phyloP scores from a whole-genome alignment of 2,113 vertebrate species.

The Phrynocephalus versicolor region DNA sequence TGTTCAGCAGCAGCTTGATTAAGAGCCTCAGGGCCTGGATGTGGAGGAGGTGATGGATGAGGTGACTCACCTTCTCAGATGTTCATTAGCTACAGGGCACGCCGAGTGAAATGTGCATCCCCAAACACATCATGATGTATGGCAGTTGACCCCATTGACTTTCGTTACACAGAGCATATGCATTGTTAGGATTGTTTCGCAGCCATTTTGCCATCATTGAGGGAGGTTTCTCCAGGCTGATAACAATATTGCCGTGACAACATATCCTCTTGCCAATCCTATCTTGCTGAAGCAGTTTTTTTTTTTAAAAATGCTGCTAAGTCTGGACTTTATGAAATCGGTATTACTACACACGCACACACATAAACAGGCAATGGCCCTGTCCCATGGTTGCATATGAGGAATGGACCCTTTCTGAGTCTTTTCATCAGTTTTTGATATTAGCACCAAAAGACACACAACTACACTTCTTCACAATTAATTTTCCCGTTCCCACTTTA shows the following conservation, averaged over 20 bases:
- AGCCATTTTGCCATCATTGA: constrained; percentile 6
- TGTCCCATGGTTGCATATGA: no score
- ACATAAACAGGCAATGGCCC: no score
- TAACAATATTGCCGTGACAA: background rate
- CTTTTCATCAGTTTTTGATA: no score
- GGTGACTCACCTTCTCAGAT: constrained; percentile 39
- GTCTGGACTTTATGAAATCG: background rate
- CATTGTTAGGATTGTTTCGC: background rate
- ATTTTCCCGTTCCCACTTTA: background rate
- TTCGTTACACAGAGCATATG: background rate
- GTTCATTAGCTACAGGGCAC: constrained; percentile 39
- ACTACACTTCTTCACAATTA: background rate
- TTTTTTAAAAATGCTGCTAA: background rate
- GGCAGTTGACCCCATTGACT: background rate
- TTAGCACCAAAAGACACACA: no score
- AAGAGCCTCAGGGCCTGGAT: constrained; percentile 42
- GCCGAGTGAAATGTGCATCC: background rate
- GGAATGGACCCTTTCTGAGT: no score
- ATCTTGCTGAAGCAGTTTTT: background rate
- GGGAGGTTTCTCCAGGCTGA: constrained; percentile 16
- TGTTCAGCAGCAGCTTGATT: constrained; percentile 27
- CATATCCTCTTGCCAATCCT: background rate
- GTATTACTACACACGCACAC: background rate
- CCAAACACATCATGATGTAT: constrained; percentile 9
- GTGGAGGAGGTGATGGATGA: constrained; percentile 20